phyloP scores from a whole-genome alignment of 2,113 vertebrate species.

The Argyrosomus japonicus region DNA sequence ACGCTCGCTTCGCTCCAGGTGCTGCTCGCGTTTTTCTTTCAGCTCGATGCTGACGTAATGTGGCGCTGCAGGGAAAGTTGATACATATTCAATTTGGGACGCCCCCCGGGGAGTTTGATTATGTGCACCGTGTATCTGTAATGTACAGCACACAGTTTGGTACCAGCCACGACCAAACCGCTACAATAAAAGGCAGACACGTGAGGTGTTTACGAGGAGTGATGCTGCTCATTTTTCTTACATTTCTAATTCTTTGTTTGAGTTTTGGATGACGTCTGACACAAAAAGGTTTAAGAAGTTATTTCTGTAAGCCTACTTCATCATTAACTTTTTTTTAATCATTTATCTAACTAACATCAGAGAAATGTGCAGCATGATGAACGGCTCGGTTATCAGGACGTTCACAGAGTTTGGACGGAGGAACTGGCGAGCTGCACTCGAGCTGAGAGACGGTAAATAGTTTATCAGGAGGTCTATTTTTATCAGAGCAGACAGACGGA shows the following conservation, averaged over 20 bases:
- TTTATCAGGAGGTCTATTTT: constrained; percentile 64
- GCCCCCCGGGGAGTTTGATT: constrained; percentile 9
- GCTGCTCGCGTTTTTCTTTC: neutral
- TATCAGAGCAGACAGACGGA: constrained; percentile 52
- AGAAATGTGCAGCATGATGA: constrained; percentile 6
- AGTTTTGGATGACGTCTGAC: neutral
- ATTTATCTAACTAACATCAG: neutral
- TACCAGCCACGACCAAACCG: neutral
- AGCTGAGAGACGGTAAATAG: constrained; percentile 57
- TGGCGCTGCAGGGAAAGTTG: neutral
- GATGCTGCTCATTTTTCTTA: neutral
- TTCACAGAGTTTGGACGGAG: neutral
- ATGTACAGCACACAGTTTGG: neutral
- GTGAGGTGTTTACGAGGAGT: neutral
- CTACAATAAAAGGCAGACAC: too few species aligned
- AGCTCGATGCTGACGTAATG: neutral
- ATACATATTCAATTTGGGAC: neutral
- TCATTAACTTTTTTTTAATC: too few species aligned
- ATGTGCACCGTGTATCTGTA: neutral
- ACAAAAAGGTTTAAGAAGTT: too few species aligned
- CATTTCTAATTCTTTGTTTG: neutral
- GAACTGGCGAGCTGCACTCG: constrained; percentile 22
- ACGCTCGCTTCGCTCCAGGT: neutral
- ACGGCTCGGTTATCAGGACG: neutral
- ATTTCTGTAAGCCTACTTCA: too few species aligned